phyloP scores from a whole-genome alignment of 2,888 invertebrate genomes.

The Copidosoma aretas region DNA sequence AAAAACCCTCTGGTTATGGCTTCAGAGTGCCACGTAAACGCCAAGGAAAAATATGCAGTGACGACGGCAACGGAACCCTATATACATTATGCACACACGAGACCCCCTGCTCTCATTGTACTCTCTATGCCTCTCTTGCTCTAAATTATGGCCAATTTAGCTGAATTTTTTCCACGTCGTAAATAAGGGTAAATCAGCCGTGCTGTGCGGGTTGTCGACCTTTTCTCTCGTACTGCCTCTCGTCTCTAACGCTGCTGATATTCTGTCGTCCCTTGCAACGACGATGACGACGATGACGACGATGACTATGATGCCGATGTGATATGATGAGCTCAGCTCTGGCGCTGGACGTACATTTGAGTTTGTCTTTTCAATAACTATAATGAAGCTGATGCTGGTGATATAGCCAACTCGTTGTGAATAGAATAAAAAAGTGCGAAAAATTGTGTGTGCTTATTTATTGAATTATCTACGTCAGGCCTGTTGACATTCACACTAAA shows the following conservation, averaged over 20 bases:
- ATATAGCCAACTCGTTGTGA: too few species aligned
- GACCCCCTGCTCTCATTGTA: neutral
- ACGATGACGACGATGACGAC: neutral
- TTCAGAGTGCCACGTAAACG: too few species aligned
- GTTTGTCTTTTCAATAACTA: too few species aligned
- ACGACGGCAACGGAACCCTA: slow-evolving; percentile 28
- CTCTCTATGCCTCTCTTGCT: slow-evolving; percentile 38
- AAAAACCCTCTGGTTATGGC: too few species aligned
- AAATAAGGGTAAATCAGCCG: slow-evolving; percentile 57
- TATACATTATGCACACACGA: slow-evolving; percentile 10
- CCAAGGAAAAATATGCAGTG: too few species aligned
- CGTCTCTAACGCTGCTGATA: slow-evolving; percentile 34
- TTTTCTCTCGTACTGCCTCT: slow-evolving; percentile 18
- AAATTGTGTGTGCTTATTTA: too few species aligned
- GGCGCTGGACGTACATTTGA: too few species aligned
- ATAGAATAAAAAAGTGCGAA: too few species aligned
- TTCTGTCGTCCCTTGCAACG: neutral
- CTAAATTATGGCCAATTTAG: slow-evolving; percentile 57
- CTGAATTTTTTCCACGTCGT: slow-evolving; percentile 53
- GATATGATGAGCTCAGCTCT: slow-evolving; percentile 46
- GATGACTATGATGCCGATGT: too few species aligned
- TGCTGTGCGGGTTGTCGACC: slow-evolving; percentile 53
- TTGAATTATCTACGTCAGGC: too few species aligned
- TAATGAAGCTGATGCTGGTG: too few species aligned
- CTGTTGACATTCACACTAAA: too few species aligned